Evolutionary conservation across 2,797 vertebrate species (phyloP).

Genomic region (Parauchenoglanis punctatus): DNA sequence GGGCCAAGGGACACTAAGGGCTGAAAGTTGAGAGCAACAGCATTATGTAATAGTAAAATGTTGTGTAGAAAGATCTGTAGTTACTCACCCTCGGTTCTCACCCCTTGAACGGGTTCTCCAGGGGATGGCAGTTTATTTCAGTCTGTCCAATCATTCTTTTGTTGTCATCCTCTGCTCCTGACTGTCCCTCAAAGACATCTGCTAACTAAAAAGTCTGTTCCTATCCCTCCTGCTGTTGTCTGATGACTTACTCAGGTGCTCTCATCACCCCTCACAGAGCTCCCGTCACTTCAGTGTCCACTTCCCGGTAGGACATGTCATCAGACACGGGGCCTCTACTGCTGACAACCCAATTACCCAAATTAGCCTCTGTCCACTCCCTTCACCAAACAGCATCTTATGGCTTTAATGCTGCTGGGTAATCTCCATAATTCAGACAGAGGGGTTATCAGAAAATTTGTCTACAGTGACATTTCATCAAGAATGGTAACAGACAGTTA

Average conservation of each 20-base stretch:
- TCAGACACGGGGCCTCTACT: constrained; percentile 68
- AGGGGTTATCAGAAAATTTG: constrained; percentile 44
- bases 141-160: constrained; percentile 25
- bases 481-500: constrained; percentile 28
- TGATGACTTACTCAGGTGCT: constrained; percentile 59
- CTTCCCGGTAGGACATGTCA: constrained; percentile 67
- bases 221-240: constrained; percentile 24
- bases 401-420: constrained; percentile 41
- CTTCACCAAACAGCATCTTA: constrained; percentile 50
- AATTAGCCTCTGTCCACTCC: constrained; percentile 70
- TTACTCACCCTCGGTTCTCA: not conserved
- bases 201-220: constrained; percentile 27
- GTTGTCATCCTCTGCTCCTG: constrained; percentile 10
- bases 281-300: constrained; percentile 61
- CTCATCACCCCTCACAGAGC: constrained; percentile 69
- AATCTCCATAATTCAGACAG: constrained; percentile 43
- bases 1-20: not conserved
- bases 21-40: not conserved
- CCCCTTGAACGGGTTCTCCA: not conserved
- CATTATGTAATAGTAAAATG: not conserved
- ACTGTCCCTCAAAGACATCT: constrained; percentile 34
- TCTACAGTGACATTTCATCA: constrained; percentile 34
- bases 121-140: constrained; percentile 30
- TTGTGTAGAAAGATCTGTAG: not conserved
- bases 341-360: constrained; percentile 73